Conservation (phyloP, 2,113 vertebrate genomes). For the Dissostichus mawsoni region DNA sequence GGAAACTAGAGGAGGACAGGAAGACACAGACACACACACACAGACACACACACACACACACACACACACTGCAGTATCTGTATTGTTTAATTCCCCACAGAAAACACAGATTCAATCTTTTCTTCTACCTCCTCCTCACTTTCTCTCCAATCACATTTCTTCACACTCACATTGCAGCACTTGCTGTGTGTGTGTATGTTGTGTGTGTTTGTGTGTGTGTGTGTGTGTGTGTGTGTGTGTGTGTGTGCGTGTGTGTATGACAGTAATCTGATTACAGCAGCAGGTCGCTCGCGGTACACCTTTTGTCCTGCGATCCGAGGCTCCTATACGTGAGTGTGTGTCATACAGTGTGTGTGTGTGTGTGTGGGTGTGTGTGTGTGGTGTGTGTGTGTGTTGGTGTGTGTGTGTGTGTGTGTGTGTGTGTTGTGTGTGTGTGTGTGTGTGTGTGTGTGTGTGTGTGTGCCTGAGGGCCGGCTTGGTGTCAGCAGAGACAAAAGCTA, state of each 20-base stretch:
- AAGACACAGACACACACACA: slow-evolving; percentile 2
- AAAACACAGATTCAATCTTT: slow-evolving; percentile 6
- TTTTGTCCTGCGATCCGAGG: slow-evolving; percentile 59
- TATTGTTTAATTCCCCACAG: slow-evolving; percentile 29
- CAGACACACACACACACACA: not conserved
- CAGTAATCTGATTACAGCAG: slow-evolving; percentile 75
- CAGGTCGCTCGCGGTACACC: slow-evolving; percentile 61
- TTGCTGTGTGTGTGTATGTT: slow-evolving; percentile 29
- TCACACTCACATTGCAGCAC: slow-evolving; percentile 32
- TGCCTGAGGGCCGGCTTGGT: slow-evolving; percentile 26
- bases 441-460: slow-evolving; percentile 22
- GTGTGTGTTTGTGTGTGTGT: slow-evolving; percentile 46
- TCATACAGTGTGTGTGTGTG: slow-evolving; percentile 7
- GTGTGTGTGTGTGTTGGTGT: slow-evolving; percentile 26
- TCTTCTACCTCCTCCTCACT: slow-evolving; percentile 21
- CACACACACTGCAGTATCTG: slow-evolving; percentile 11
- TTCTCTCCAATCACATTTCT: slow-evolving; percentile 67
- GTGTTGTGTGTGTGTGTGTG: slow-evolving; percentile 13
- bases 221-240: not conserved
- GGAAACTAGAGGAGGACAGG: slow-evolving; percentile 56
- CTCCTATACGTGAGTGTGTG: slow-evolving; percentile 18
- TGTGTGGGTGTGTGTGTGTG: slow-evolving; percentile 16
- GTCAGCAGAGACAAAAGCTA: slow-evolving; percentile 52
- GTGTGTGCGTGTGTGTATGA: slow-evolving; percentile 47
- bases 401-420: slow-evolving; percentile 8